phyloP scores from a whole-genome alignment of 2,888 invertebrate species.

The Rotaria sp. region DNA sequence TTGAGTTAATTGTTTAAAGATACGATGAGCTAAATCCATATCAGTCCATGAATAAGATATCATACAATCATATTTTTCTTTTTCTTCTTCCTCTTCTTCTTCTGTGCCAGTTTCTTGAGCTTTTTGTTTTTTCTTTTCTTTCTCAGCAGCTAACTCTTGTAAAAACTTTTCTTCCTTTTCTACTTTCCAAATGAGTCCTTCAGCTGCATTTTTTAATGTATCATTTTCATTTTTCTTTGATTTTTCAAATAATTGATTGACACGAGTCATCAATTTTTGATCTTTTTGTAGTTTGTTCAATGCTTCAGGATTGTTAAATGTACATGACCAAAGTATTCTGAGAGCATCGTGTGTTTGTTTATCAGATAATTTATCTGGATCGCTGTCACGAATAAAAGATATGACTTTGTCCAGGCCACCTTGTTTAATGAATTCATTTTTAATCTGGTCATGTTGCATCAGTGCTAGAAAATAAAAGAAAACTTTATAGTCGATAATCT shows the following conservation, averaged over 20 bases:
- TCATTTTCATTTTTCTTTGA: neutral
- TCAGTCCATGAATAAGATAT: neutral
- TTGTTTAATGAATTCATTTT: neutral
- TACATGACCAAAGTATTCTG: neutral
- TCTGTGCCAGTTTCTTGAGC: neutral
- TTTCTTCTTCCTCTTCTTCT: neutral
- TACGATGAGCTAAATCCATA: neutral
- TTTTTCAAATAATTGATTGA: neutral
- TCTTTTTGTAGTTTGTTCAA: neutral
- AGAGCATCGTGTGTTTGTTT: neutral
- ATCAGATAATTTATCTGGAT: neutral
- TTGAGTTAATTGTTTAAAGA: neutral
- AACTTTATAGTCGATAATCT: no score
- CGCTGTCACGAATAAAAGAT: neutral
- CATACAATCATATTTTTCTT: neutral
- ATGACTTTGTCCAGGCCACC: neutral
- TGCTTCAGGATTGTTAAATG: neutral
- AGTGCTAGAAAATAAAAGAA: neutral
- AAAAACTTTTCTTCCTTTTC: constrained; percentile 1
- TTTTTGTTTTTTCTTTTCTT: neutral
- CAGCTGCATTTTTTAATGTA: neutral
- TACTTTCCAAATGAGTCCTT: neutral
- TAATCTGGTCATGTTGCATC: neutral
- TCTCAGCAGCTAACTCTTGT: neutral
- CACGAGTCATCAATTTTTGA: neutral